Evolutionary conservation across 2,113 vertebrate species (phyloP), one percentile per base, ranked within the genome.

Genomic region (Gasterosteus nipponicus): DNA sequence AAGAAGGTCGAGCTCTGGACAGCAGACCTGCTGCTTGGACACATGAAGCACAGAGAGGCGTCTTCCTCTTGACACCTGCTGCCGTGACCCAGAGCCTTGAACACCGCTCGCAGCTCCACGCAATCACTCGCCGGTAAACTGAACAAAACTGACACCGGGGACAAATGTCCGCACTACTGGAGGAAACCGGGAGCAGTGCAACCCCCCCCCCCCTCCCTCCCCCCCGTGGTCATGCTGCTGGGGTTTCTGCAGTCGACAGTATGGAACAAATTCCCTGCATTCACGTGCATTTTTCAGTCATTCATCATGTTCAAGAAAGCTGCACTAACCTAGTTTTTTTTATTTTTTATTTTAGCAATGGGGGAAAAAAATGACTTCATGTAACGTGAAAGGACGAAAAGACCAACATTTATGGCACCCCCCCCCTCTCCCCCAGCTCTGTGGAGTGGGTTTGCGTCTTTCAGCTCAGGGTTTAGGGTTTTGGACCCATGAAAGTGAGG

Each of bases 11-110:
- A 65, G 31, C 77, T 69, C 15, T 49, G 77, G 82, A 80, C 60
- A 64, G 77, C 62, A 82, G 83, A 81, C 71, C 6, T 60, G 46
- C 79, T 80, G 78, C 71, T 87, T 26, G 81, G 69, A 84, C 78
- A 66, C 61, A 10, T 63, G 79, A 75, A 72, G 77, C 74, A 60
- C 60, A 73, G 74, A 78, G 22, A 63, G 63, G 68, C 66, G 74
- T 80, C 66, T 73, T 75, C 75, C 63, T 79, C 75, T 64, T 69
- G 73, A 80, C 75, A 87, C 80, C 75, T 66, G 83, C 62, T 72
- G 81, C 68, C 68, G 68, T 70, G 72, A 83, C 88, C 87, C 53
- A 16, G 69, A 51, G 79, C 71, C 81, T 86, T 72, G 47, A 78
- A 82, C 69, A 80, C 66, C n/a, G 64, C 79, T 62, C 84, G 61